A percentile compares a stretch with the other conserved stretches of the same genome.
Evolutionary conservation across 2,888 invertebrate genomes (phyloP).

Genomic region (Melieria crassipennis): DNA sequence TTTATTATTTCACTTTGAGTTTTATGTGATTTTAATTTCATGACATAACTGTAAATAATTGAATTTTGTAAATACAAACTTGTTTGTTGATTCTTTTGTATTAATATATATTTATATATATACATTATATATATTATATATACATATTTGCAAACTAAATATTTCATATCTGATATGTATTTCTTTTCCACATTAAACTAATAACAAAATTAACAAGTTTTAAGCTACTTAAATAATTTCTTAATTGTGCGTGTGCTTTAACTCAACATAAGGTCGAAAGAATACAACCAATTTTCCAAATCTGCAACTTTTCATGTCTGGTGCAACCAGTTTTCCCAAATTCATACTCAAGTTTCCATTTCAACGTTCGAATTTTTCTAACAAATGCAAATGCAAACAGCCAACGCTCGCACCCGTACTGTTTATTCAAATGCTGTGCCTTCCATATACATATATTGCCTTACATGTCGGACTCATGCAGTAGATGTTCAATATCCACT

Average conservation of each 20-base stretch:
- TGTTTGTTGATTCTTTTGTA: conserved; percentile 54
- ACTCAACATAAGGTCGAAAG: conserved; percentile 22
- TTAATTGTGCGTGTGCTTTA: conserved; percentile 32
- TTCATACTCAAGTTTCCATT: no score
- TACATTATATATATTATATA: conserved; percentile 40
- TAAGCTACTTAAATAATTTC: conserved; percentile 24
- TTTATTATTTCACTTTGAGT: conserved; percentile 35
- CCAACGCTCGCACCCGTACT: no score
- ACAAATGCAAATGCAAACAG: background rate
- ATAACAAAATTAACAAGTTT: conserved; percentile 21
- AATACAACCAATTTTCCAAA: conserved; percentile 3
- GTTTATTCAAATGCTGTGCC: no score
- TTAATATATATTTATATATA: conserved; percentile 31
- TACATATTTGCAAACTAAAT: conserved; percentile 56
- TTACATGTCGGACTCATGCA: no score
- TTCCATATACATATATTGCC: no score
- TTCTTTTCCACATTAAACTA: conserved; percentile 45
- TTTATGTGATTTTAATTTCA: conserved; percentile 44
- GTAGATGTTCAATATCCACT: no score
- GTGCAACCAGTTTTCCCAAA: no score
- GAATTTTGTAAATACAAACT: conserved; percentile 58
- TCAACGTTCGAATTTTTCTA: no score
- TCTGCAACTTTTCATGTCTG: no score
- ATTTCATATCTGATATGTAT: conserved; percentile 54
- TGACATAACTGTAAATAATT: conserved; percentile 63